phyloP scores from a whole-genome alignment of 2,113 vertebrate species.

The Prunella fulvescens region DNA sequence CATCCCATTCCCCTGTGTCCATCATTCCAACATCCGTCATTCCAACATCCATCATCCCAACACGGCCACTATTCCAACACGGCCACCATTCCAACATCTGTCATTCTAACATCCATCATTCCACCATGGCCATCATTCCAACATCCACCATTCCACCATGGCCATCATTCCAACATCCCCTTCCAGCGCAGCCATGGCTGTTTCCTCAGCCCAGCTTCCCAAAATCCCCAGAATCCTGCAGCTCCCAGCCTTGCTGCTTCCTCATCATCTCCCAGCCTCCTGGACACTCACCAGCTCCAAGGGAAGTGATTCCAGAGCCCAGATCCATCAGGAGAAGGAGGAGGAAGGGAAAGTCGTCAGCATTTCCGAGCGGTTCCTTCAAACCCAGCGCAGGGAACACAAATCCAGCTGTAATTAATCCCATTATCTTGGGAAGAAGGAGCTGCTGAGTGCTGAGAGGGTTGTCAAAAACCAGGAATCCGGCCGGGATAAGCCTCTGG shows the following conservation, averaged over 20 bases:
- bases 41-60: background rate
- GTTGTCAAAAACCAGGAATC: background rate
- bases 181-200: accelerated
- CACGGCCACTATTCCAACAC: no score
- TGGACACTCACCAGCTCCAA: background rate
- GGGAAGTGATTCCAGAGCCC: background rate
- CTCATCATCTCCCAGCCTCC: background rate
- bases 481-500: background rate
- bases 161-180: background rate
- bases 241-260: accelerated
- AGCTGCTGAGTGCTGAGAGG: accelerated
- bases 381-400: background rate
- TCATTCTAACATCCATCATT: background rate
- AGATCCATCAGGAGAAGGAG: background rate
- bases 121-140: no score
- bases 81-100: no score
- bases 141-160: no score
- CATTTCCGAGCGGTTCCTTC: background rate
- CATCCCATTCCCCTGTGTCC: background rate
- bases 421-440: background rate
- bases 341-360: accelerated
- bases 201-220: background rate
- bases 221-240: accelerated
- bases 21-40: no score
- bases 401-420: conserved; percentile 42